Conservation (phyloP, 2,888 invertebrate species). For the Cryptus viduatorius region DNA sequence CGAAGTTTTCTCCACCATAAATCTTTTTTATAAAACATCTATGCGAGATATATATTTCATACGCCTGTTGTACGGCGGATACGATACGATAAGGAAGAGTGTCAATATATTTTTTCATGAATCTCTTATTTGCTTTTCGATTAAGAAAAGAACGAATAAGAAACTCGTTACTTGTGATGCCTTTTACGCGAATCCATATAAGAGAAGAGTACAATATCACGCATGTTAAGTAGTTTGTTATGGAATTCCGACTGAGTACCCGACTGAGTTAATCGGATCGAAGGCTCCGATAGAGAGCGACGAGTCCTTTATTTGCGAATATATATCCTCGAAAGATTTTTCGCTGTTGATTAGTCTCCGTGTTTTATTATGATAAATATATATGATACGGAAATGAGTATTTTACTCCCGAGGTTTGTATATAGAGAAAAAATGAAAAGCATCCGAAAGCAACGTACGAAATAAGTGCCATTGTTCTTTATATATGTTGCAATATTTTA, state of each 20-base stretch:
- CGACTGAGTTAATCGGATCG: neutral
- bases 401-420: slow-evolving; percentile 29
- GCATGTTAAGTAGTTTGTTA: slow-evolving; percentile 2
- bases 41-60: slow-evolving; percentile 55
- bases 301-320: slow-evolving; percentile 33
- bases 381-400: slow-evolving; percentile 24
- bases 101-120: slow-evolving; percentile 56
- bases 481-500: slow-evolving; percentile 41
- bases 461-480: slow-evolving; percentile 67
- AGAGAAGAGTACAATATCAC: slow-evolving; percentile 5
- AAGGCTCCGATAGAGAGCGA: neutral
- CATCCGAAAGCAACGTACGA: neutral
- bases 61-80: slow-evolving; percentile 56
- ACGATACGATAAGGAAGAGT: slow-evolving; percentile 27
- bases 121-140: slow-evolving; percentile 2
- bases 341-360: slow-evolving; percentile 31
- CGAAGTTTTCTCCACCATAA: slow-evolving; percentile 42
- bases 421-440: slow-evolving; percentile 28
- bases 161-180: slow-evolving; percentile 12
- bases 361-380: slow-evolving; percentile 53
- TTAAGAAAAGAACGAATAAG: neutral
- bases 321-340: slow-evolving; percentile 25
- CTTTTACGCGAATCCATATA: slow-evolving; percentile 2
- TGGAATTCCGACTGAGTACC: slow-evolving; percentile 11
- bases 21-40: slow-evolving; percentile 45